Evolutionary conservation across 2,113 vertebrate species (phyloP), one percentile per base, ranked within the genome.

Genomic region (Bujurquina vittata): DNA sequence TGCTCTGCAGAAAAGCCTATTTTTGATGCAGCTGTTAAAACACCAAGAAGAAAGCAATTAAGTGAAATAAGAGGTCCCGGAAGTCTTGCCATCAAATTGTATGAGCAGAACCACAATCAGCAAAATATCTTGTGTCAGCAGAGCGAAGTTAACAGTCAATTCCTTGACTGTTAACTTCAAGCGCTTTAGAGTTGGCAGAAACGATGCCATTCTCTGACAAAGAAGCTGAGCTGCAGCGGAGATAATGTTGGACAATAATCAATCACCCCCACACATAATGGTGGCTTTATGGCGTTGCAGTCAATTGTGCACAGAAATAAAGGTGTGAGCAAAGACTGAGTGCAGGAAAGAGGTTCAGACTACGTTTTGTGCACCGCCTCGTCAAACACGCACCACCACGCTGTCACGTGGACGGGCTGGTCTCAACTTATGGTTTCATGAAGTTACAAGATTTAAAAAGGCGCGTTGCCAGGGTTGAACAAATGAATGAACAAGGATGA

Each of bases 201-300:
- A 33, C 55, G 49, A 55, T 12, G 4, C 69, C 49, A 15, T 55
- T 74, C 52, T 74, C 56, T 56, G 52, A 74, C 69, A 74, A 74
- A 74, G 69, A 74, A 35, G 35, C 22, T 74, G 69, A 56, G 52
- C 29, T 33, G 69, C 29, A 56, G 69, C 7, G 3, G 22, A 49
- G 54, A 56, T 54, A 55, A 35, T 74, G 46, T 33, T 55, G 52
- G 52, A 74, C 55, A 74, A 74, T 74, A 74, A 74, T 74, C 69
- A 74, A 55, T 74, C 69, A n/a, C 49, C 52, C 29, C 46, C 35
- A 74, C 11, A 74, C 69, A 74, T 74, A 54, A 74, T 74, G 69
- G 69, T 8, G 52, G 29, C 18, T 74, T 55, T 33, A 74, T 74
- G 49, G 46, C 52, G 29, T 22, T 74, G 69, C 49, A 33, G 69